Conservation (phyloP, 2,797 vertebrate species). For the Tadarida brasiliensis region DNA sequence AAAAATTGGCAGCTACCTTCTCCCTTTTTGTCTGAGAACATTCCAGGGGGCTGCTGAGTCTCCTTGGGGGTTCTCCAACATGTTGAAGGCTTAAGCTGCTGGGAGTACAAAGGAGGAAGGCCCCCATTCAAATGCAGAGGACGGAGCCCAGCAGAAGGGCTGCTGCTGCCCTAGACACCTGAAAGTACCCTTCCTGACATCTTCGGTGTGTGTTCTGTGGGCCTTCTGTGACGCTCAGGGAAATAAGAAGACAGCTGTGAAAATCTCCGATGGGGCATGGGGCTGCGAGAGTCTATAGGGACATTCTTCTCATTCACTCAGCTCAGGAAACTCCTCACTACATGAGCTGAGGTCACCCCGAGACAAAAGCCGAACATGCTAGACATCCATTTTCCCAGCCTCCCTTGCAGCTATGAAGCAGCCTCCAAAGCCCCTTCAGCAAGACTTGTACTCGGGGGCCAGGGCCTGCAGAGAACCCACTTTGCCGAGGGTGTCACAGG, state of each 20-base stretch:
- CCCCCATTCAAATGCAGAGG: neutral
- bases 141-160: neutral
- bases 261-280: accelerated
- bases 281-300: neutral
- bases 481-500: too few relatives aligned
- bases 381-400: neutral
- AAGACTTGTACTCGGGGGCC: neutral
- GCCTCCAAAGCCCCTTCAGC: neutral
- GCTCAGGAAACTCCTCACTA: neutral
- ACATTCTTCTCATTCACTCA: neutral
- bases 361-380: neutral
- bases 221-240: neutral
- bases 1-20: neutral
- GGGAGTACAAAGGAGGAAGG: neutral
- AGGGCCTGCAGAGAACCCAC: neutral
- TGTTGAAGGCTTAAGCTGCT: neutral
- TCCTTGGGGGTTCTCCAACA: neutral
- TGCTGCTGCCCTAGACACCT: too few relatives aligned
- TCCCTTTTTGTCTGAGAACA: neutral
- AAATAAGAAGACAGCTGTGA: neutral
- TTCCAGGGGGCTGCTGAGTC: neutral
- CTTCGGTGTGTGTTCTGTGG: neutral
- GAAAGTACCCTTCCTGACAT: neutral
- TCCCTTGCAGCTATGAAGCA: neutral
- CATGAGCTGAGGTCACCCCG: neutral